These are phyloP conservation scores for Orchesellides sinensis DNA, from an alignment of 2,888 invertebrate species.

Conservation along the genomic window DNA sequence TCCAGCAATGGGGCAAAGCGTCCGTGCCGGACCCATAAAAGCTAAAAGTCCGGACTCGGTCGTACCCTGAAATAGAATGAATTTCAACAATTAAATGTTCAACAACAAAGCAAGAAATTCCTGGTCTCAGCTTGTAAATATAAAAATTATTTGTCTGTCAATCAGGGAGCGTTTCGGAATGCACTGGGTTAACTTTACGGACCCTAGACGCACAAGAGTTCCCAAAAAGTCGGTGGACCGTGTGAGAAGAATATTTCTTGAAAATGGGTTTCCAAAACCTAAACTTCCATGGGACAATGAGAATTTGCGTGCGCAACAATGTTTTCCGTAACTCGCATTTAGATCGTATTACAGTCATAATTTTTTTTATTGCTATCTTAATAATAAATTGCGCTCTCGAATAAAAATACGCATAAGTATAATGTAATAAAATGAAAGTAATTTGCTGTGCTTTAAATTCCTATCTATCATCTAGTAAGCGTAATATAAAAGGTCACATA, in stretches of 20 bases:
- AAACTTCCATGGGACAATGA: slow-evolving; percentile 13
- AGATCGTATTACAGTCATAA: background rate
- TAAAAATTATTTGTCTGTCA: background rate
- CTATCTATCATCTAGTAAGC: background rate
- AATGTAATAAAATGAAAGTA: background rate
- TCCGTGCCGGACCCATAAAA: too few relatives aligned
- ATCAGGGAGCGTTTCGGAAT: slow-evolving; percentile 45
- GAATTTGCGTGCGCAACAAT: background rate
- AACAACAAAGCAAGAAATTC: background rate
- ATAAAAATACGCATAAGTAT: too few relatives aligned
- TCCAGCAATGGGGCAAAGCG: too few relatives aligned
- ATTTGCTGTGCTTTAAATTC: background rate
- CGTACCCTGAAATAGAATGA: background rate
- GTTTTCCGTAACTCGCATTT: background rate
- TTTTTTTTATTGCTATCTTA: too few relatives aligned
- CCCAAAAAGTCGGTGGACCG: slow-evolving; percentile 39
- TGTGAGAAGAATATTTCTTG: slow-evolving; percentile 24
- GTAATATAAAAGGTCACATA: too few relatives aligned
- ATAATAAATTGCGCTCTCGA: too few relatives aligned
- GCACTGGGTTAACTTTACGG: slow-evolving; percentile 63
- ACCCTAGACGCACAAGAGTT: slow-evolving; percentile 16
- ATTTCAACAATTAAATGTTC: too few relatives aligned
- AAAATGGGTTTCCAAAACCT: slow-evolving; percentile 47
- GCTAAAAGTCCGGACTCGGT: too few relatives aligned
- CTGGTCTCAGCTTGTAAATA: background rate